These are phyloP conservation scores for Camponotus floridanus DNA, from an alignment of 1,140 invertebrate genomes.

Conservation along the genomic window DNA sequence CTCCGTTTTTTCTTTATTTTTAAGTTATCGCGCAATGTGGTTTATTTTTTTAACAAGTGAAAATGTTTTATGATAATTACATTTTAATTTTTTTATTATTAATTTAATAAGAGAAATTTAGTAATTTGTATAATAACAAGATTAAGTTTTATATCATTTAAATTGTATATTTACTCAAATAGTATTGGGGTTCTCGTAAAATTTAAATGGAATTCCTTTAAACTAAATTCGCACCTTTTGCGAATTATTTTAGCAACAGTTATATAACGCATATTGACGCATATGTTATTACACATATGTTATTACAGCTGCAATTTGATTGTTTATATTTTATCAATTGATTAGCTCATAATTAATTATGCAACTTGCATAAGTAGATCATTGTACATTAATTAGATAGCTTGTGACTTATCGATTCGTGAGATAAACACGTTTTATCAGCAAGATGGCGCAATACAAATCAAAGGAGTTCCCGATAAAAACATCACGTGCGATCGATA, in stretches of 20 bases:
- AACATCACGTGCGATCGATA: neutral
- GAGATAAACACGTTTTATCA: slow-evolving; percentile 12
- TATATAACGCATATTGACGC: neutral
- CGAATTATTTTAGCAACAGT: neutral
- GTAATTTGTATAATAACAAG: neutral
- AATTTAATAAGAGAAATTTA: neutral
- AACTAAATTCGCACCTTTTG: neutral
- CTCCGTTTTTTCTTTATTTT: neutral
- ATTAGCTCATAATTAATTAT: slow-evolving; percentile 14
- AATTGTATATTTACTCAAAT: neutral
- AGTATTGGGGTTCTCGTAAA: neutral
- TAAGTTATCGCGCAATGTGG: neutral
- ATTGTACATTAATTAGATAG: no score
- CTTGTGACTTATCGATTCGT: neutral
- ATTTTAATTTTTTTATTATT: slow-evolving; percentile 14
- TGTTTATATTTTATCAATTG: neutral
- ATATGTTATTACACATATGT: slow-evolving; percentile 22
- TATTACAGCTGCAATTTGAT: slow-evolving; percentile 8
- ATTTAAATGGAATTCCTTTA: neutral
- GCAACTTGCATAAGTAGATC: neutral
- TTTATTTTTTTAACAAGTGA: neutral
- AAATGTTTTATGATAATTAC: neutral
- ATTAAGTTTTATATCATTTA: neutral
- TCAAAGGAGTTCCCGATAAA: neutral
- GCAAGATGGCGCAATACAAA: neutral